These are phyloP conservation scores for Zaprionus gabonicus DNA, from an alignment of 1,140 invertebrate species.

Conservation along the genomic window DNA sequence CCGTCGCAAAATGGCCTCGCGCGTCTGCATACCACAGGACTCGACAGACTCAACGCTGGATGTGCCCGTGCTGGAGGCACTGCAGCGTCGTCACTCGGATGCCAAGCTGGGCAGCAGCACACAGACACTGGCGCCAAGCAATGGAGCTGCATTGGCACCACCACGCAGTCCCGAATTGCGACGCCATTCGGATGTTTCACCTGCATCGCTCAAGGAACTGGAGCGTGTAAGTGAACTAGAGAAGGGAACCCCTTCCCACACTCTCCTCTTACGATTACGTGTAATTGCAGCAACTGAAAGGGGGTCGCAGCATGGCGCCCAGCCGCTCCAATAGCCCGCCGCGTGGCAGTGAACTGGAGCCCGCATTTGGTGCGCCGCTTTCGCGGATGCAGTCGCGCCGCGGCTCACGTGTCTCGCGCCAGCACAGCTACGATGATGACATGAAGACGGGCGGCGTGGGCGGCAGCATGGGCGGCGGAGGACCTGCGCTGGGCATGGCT, in stretches of 20 bases:
- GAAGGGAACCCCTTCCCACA: neutral
- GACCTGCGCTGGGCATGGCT: constrained; percentile 86
- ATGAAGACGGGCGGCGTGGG: constrained; percentile 84
- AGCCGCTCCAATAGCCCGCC: constrained; percentile 85
- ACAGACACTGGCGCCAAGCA: constrained; percentile 84
- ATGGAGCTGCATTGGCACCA: constrained; percentile 87
- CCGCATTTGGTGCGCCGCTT: constrained; percentile 73
- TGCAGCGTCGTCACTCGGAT: constrained; percentile 92
- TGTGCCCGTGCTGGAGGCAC: constrained; percentile 90
- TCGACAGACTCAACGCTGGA: constrained; percentile 92
- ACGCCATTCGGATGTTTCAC: constrained; percentile 92
- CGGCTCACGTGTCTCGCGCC: constrained; percentile 88
- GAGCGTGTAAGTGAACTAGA: constrained; percentile 89
- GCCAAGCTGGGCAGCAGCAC: constrained; percentile 88
- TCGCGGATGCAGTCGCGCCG: constrained; percentile 85
- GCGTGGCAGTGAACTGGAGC: constrained; percentile 71
- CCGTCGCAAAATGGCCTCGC: constrained; percentile 90
- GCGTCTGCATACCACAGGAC: constrained; percentile 89
- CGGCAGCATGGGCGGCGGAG: constrained; percentile 85
- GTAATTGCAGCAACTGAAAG: constrained; percentile 76
- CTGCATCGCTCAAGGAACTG: constrained; percentile 92
- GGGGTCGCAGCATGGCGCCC: constrained; percentile 85
- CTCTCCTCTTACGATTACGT: constrained; percentile 17
- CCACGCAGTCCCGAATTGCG: constrained; percentile 91
- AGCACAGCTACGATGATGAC: constrained; percentile 93